Percentiles rank a stretch among this genome's conserved stretches.
Evolutionary conservation across 2,113 vertebrate species (phyloP).

Genomic region (Centrocercus urophasianus): DNA sequence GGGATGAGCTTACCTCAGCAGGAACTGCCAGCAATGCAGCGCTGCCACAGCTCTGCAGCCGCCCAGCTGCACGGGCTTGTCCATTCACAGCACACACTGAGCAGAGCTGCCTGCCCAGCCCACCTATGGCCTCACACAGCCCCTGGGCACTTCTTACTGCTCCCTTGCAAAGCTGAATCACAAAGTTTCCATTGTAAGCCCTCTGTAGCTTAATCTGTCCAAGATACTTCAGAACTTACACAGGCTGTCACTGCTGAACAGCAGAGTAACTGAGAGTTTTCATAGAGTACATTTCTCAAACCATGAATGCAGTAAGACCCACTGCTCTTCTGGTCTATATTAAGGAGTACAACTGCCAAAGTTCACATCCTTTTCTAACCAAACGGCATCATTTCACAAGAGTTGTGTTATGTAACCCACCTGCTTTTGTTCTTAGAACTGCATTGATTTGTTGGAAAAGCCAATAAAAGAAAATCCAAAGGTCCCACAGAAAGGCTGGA

Average conservation of each 20-base stretch:
- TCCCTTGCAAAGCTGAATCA: background rate
- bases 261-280: background rate
- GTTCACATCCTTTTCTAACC: background rate
- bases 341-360: background rate
- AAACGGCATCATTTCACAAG: background rate
- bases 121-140: background rate
- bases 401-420: background rate
- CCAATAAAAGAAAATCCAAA: background rate
- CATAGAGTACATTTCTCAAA: background rate
- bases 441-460: background rate
- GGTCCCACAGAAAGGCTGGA: background rate
- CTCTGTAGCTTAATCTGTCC: background rate
- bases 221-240: background rate
- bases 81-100: too few relatives aligned
- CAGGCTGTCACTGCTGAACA: background rate
- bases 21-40: background rate
- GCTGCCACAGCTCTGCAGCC: background rate
- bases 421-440: slow-evolving; percentile 18
- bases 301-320: background rate
- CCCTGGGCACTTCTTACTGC: background rate
- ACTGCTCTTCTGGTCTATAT: background rate
- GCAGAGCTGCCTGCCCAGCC: background rate
- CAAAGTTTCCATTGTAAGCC: background rate
- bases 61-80: too few relatives aligned
- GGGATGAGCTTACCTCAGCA: background rate